These are phyloP conservation scores for Saturnia pavonia DNA, from an alignment of 2,888 invertebrate species.

Conservation along the genomic window DNA sequence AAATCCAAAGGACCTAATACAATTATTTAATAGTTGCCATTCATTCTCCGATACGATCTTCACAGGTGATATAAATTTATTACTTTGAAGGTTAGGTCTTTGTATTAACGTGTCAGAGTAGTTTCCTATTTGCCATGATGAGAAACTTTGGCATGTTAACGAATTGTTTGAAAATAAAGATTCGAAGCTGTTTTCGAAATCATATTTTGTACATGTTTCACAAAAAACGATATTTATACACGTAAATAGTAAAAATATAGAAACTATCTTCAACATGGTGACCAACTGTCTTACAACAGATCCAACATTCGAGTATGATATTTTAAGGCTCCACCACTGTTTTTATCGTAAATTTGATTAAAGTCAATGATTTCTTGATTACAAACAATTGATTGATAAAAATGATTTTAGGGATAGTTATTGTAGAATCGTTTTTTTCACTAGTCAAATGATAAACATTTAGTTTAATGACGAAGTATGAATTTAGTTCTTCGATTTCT, in stretches of 20 bases:
- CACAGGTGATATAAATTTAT: constrained; percentile 6
- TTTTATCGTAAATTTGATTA: constrained; percentile 2
- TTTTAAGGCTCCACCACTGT: background rate
- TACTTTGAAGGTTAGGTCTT: constrained; percentile 7
- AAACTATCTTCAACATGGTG: background rate
- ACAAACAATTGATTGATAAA: constrained; percentile 2
- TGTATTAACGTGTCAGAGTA: background rate
- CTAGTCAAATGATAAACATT: background rate
- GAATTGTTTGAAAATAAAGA: background rate
- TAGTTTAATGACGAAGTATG: background rate
- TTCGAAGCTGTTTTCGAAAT: constrained; percentile 6
- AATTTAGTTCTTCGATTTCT: background rate
- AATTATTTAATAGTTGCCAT: constrained; percentile 8
- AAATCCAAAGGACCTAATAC: constrained; percentile 3
- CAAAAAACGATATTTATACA: background rate
- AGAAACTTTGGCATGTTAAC: background rate
- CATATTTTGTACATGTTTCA: constrained; percentile 3
- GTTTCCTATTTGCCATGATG: constrained; percentile 6
- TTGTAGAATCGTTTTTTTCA: background rate
- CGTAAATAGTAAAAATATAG: constrained; percentile 2
- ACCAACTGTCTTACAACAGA: background rate
- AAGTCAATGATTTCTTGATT: background rate
- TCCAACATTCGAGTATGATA: background rate
- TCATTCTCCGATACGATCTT: background rate
- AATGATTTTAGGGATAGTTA: background rate